Percentiles rank a stretch among this genome's conserved stretches.
Conservation (phyloP, 2,113 vertebrate genomes). For the Lates calcarifer region DNA sequence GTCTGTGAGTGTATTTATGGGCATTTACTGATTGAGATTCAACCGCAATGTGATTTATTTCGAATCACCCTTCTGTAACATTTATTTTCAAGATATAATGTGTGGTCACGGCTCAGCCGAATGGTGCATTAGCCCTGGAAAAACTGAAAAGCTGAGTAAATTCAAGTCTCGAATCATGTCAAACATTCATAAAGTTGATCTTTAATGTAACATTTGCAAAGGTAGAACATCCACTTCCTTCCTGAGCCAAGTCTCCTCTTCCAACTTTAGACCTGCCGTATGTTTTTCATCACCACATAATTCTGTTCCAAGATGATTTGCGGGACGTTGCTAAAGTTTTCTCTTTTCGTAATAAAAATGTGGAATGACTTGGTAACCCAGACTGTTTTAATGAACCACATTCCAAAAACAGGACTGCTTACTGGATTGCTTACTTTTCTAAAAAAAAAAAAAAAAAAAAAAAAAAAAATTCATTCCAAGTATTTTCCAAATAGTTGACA, state of each 20-base stretch:
- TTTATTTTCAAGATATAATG: slow-evolving; percentile 57
- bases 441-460: not conserved
- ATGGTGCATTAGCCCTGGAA: slow-evolving; percentile 48
- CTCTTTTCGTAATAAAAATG: slow-evolving; percentile 36
- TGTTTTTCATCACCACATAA: slow-evolving; percentile 38
- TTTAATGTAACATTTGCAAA: slow-evolving; percentile 35
- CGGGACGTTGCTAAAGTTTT: slow-evolving; percentile 36
- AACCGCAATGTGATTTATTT: slow-evolving; percentile 56
- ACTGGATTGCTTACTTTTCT: not conserved
- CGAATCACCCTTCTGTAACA: slow-evolving; percentile 47
- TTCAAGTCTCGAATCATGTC: slow-evolving; percentile 27
- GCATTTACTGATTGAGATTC: slow-evolving; percentile 51
- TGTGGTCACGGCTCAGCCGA: slow-evolving; percentile 38
- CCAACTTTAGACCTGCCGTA: slow-evolving; percentile 24
- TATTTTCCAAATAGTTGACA: slow-evolving; percentile 46
- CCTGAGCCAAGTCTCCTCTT: slow-evolving; percentile 29
- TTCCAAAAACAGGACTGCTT: slow-evolving; percentile 46
- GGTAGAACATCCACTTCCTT: slow-evolving; percentile 49
- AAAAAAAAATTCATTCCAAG: slow-evolving; percentile 32
- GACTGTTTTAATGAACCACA: slow-evolving; percentile 37
- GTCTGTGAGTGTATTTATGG: slow-evolving; percentile 52
- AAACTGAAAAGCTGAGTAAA: slow-evolving; percentile 37
- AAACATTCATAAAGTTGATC: slow-evolving; percentile 43
- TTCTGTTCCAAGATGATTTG: slow-evolving; percentile 28
- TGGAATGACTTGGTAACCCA: slow-evolving; percentile 25